These are phyloP conservation scores for Metallyticus violacea DNA, from an alignment of 2,888 invertebrate species.

Conservation along the genomic window DNA sequence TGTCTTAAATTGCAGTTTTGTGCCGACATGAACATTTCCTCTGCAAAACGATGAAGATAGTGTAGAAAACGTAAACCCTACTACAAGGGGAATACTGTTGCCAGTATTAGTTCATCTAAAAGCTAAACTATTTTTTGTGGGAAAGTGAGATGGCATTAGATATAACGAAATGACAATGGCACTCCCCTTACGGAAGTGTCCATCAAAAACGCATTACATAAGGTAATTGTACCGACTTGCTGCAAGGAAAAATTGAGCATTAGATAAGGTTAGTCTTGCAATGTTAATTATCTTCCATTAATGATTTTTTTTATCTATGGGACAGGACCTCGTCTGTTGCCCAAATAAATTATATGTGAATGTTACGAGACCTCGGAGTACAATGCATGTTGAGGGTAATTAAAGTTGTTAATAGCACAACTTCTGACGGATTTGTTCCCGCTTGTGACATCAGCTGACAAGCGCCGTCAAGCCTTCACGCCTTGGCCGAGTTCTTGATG, in stretches of 20 bases:
- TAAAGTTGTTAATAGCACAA: not conserved
- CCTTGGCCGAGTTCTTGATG: not conserved
- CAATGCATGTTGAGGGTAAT: not conserved
- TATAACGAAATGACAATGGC: not conserved
- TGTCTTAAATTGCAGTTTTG: no score
- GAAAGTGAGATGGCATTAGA: not conserved
- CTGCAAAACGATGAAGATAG: no score
- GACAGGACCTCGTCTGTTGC: not conserved
- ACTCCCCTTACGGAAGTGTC: constrained; percentile 19
- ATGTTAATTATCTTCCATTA: constrained; percentile 17
- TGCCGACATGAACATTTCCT: no score
- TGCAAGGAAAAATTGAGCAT: not conserved
- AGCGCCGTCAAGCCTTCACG: not conserved
- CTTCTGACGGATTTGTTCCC: not conserved
- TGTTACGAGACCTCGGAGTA: not conserved
- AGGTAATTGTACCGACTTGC: not conserved
- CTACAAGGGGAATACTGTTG: no score
- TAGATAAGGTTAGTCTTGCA: not conserved
- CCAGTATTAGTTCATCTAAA: no score
- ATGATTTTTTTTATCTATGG: not conserved
- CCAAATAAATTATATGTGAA: not conserved
- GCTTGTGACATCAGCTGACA: not conserved
- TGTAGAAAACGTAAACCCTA: no score
- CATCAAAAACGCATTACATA: constrained; percentile 31
- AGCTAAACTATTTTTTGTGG: not conserved